A percentile compares a stretch with the other conserved stretches of the same genome.
phyloP scores from a whole-genome alignment of 2,797 vertebrate species.

The Picus viridis region DNA sequence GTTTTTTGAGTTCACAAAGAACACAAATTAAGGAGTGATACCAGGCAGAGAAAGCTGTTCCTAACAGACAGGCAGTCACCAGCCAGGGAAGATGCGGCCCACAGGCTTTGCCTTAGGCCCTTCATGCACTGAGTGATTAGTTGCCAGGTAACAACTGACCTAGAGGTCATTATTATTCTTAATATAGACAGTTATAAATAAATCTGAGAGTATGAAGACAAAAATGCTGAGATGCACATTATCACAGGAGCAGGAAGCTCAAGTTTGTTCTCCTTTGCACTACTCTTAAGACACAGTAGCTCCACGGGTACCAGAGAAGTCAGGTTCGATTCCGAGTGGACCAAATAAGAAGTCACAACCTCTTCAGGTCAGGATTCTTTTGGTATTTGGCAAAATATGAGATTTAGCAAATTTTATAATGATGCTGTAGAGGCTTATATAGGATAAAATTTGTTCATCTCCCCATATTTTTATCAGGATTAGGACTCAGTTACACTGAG shows the following conservation, averaged over 20 bases:
- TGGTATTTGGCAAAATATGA: no score
- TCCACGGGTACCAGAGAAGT: neutral
- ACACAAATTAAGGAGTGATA: neutral
- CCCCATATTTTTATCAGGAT: no score
- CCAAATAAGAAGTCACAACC: neutral
- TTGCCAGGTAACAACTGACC: neutral
- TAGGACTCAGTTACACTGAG: no score
- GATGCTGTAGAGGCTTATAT: no score
- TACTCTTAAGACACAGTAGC: neutral
- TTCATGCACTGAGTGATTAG: neutral
- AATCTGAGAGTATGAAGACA: neutral
- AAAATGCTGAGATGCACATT: neutral
- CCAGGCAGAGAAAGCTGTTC: neutral
- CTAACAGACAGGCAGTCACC: neutral
- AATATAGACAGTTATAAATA: conserved; percentile 4
- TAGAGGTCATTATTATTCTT: neutral
- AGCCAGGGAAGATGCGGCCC: neutral
- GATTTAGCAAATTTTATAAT: no score
- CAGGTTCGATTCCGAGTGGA: neutral
- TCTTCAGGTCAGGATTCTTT: no score
- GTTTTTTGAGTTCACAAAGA: neutral
- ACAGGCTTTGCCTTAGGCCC: conserved; percentile 6
- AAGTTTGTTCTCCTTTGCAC: neutral
- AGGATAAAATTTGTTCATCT: no score
- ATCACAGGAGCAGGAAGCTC: neutral